Evolutionary conservation across 2,113 vertebrate genomes (phyloP).

Genomic region (Aphyosemion australe): DNA sequence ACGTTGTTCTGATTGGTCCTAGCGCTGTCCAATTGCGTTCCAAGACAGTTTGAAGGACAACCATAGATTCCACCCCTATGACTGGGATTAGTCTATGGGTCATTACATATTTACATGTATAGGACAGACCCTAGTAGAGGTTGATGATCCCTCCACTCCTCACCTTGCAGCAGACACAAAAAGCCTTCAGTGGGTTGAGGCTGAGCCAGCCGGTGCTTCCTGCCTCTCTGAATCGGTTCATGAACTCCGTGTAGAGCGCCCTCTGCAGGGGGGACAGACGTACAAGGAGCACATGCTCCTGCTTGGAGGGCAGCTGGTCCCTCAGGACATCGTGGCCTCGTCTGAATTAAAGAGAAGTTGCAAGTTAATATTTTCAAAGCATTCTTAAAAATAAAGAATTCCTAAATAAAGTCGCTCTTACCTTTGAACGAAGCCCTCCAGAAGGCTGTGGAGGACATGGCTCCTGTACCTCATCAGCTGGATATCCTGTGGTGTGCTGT

Average conservation of each 20-base stretch:
- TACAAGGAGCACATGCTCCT: slow-evolving; percentile 93
- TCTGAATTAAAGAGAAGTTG: slow-evolving; percentile 60
- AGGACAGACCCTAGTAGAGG: too few species aligned
- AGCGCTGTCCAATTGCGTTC: too few species aligned
- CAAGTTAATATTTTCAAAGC: background rate
- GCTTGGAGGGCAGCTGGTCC: slow-evolving; percentile 90
- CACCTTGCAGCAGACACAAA: slow-evolving; percentile 96
- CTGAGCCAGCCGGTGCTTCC: slow-evolving; percentile 95
- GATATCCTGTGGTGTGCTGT: slow-evolving; percentile 94
- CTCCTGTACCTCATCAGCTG: slow-evolving; percentile 97
- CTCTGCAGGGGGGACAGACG: slow-evolving; percentile 92
- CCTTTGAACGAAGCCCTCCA: slow-evolving; percentile 98
- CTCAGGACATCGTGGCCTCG: slow-evolving; percentile 93
- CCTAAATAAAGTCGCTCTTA: slow-evolving; percentile 68
- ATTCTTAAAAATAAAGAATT: background rate
- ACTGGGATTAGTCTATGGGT: too few species aligned
- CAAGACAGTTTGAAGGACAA: too few species aligned
- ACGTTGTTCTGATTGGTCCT: too few species aligned
- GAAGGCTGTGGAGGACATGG: slow-evolving; percentile 95
- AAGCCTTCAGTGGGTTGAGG: slow-evolving; percentile 94
- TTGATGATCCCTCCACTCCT: background rate
- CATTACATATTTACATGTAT: too few species aligned
- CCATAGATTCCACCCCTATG: too few species aligned
- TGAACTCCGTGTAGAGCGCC: slow-evolving; percentile 93
- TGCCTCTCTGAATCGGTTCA: slow-evolving; percentile 94